A percentile compares a stretch with the other conserved stretches of the same genome.
Conservation (phyloP, 2,113 vertebrate species). For the Calcarius ornatus region DNA sequence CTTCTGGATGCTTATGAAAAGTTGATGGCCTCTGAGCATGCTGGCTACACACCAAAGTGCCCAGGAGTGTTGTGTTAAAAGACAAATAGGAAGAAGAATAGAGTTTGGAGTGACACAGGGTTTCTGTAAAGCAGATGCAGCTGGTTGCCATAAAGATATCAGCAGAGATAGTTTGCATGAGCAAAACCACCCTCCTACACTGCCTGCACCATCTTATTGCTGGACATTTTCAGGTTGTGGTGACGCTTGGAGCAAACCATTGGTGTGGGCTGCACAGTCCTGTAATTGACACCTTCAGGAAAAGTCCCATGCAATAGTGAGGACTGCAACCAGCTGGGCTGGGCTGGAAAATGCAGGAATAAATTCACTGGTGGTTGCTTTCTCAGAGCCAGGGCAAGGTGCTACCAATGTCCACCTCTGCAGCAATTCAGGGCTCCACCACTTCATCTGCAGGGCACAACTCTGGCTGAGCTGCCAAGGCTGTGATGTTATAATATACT, state of each 20-base stretch:
- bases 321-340: background rate
- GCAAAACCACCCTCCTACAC: background rate
- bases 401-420: background rate
- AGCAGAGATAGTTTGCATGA: background rate
- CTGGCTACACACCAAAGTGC: background rate
- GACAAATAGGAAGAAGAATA: background rate
- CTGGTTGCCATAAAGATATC: background rate
- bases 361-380: fast-evolving
- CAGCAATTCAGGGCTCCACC: background rate
- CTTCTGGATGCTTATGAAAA: background rate
- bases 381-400: background rate
- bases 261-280: background rate
- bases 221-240: background rate
- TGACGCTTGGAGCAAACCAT: background rate
- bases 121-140: background rate
- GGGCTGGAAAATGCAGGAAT: background rate
- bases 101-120: background rate
- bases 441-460: background rate
- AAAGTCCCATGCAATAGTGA: background rate
- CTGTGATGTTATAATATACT: background rate
- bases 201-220: background rate
- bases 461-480: background rate
- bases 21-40: background rate
- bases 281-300: background rate
- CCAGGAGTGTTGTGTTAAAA: background rate